phyloP scores from a whole-genome alignment of 2,797 vertebrate species.

The Phrynocephalus guinanensis region DNA sequence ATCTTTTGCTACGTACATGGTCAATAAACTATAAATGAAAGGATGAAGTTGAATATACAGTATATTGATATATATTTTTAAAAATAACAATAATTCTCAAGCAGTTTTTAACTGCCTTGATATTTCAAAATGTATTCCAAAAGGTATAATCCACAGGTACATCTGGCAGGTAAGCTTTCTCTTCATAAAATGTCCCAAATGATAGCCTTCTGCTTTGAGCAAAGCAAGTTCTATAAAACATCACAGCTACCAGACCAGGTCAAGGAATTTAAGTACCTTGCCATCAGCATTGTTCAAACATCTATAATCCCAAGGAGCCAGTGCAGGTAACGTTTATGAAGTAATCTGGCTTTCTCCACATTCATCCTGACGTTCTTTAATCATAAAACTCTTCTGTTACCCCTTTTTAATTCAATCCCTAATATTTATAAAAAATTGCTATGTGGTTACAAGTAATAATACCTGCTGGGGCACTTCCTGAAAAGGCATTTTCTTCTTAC shows the following conservation, averaged over 20 bases:
- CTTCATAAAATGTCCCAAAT: constrained; percentile 21
- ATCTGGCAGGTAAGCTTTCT: constrained; percentile 6
- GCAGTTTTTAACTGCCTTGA: not conserved
- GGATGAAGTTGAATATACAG: not conserved
- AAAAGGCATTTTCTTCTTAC: not conserved
- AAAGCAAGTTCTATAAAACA: not conserved
- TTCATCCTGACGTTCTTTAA: not conserved
- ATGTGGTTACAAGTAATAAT: constrained; percentile 4
- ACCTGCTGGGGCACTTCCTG: not conserved
- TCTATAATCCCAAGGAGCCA: not conserved
- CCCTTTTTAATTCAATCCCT: constrained; percentile 11
- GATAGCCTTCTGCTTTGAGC: constrained; percentile 40
- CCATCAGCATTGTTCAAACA: not conserved
- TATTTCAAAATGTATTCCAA: not conserved
- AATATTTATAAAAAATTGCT: not conserved
- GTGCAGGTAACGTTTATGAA: not conserved
- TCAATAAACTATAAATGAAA: not conserved
- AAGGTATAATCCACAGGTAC: not conserved
- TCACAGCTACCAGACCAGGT: not conserved
- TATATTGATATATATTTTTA: not conserved
- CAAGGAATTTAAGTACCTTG: not conserved
- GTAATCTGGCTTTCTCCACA: not conserved
- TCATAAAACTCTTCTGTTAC: not conserved
- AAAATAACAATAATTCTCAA: not conserved
- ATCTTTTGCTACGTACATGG: not conserved